Evolutionary conservation across 2,113 vertebrate species (phyloP).

Genomic region (Tursiops truncatus): DNA sequence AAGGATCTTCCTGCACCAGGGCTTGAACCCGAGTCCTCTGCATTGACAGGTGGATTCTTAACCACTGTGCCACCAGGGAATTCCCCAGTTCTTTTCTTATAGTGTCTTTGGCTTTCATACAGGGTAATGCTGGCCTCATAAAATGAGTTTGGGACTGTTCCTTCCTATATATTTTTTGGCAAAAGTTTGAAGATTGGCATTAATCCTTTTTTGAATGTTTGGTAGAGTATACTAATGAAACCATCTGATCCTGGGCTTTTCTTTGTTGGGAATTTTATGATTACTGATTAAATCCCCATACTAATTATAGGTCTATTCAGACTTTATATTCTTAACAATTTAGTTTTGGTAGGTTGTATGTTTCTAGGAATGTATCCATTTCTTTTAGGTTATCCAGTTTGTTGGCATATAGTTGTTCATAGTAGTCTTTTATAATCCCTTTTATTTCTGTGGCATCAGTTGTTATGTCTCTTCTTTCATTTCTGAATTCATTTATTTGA

Average conservation of each 20-base stretch:
- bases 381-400: not conserved
- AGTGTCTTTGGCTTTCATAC: not conserved
- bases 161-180: not conserved
- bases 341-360: not conserved
- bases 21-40: too few relatives aligned
- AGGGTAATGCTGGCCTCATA: not conserved
- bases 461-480: not conserved
- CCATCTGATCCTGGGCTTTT: not conserved
- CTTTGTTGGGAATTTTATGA: not conserved
- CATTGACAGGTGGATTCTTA: too few relatives aligned
- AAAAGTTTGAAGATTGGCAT: not conserved
- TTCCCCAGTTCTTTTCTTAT: not conserved
- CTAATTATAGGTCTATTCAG: not conserved
- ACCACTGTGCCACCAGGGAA: too few relatives aligned
- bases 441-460: not conserved
- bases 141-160: not conserved
- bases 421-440: not conserved
- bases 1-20: too few relatives aligned
- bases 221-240: not conserved
- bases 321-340: not conserved
- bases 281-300: not conserved
- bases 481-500: not conserved
- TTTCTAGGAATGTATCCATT: not conserved
- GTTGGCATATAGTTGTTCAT: not conserved
- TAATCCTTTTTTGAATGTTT: not conserved